Percentiles rank a stretch among this genome's conserved stretches.
phyloP scores from a whole-genome alignment of 2,888 invertebrate species.

The Unio pictorum region DNA sequence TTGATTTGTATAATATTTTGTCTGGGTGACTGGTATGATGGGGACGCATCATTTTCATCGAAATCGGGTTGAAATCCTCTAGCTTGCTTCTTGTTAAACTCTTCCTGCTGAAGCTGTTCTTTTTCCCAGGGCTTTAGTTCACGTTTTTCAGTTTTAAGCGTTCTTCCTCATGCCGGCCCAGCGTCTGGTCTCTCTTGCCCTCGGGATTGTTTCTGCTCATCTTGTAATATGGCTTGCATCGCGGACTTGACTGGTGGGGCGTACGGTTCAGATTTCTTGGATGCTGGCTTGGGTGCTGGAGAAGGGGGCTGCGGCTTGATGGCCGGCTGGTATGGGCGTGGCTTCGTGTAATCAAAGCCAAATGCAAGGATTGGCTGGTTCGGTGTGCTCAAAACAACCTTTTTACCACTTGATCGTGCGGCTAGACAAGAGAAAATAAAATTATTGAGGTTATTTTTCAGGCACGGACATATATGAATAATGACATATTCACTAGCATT shows the following conservation, averaged over 20 bases:
- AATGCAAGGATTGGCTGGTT: slow-evolving; percentile 18
- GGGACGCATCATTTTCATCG: too few relatives aligned
- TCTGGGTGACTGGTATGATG: slow-evolving; percentile 14
- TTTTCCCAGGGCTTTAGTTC: slow-evolving; percentile 44
- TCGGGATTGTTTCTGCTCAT: not conserved
- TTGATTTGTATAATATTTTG: slow-evolving; percentile 26
- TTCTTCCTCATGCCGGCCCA: slow-evolving; percentile 49
- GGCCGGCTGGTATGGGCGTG: slow-evolving; percentile 16
- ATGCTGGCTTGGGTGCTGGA: slow-evolving; percentile 13
- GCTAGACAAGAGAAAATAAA: too few relatives aligned
- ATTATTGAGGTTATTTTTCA: too few relatives aligned
- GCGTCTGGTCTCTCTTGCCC: slow-evolving; percentile 17
- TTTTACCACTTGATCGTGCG: too few relatives aligned
- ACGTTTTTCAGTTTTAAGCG: slow-evolving; percentile 37
- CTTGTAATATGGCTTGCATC: not conserved
- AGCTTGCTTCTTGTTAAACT: not conserved
- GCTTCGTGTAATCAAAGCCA: slow-evolving; percentile 42
- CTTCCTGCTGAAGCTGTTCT: slow-evolving; percentile 34
- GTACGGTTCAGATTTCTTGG: slow-evolving; percentile 11
- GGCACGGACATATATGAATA: too few relatives aligned
- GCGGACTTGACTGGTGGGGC: slow-evolving; percentile 34
- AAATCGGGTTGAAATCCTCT: not conserved
- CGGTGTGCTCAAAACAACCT: not conserved
- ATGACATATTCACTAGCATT: too few relatives aligned
- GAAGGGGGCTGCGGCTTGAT: slow-evolving; percentile 21